These are phyloP conservation scores for Cynaeus angustus DNA, from an alignment of 2,888 invertebrate species.

Conservation along the genomic window DNA sequence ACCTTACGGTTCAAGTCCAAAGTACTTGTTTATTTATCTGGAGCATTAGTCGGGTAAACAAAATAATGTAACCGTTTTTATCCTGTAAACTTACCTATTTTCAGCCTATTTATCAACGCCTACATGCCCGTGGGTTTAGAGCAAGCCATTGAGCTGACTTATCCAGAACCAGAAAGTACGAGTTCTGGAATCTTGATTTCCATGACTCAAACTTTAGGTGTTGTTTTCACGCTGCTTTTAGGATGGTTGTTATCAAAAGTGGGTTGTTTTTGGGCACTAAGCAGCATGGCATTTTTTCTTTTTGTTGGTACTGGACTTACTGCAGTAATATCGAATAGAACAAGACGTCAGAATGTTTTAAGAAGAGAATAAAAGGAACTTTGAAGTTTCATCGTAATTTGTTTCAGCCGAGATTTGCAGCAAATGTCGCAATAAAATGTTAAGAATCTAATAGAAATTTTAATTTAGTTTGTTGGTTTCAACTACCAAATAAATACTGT, in stretches of 20 bases:
- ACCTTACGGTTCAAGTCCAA: constrained; percentile 51
- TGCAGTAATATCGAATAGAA: constrained; percentile 56
- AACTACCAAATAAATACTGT: too few relatives aligned
- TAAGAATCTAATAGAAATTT: too few relatives aligned
- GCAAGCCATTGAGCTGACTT: constrained; percentile 59
- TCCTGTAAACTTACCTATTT: constrained; percentile 22
- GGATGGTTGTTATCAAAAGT: constrained; percentile 55
- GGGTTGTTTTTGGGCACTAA: constrained; percentile 60
- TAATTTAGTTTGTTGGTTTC: too few relatives aligned
- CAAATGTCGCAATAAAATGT: too few relatives aligned
- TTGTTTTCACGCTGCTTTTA: constrained; percentile 52
- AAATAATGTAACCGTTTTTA: constrained; percentile 6
- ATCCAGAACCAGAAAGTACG: constrained; percentile 58
- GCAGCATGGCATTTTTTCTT: constrained; percentile 54
- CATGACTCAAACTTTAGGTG: constrained; percentile 56
- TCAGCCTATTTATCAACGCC: constrained; percentile 56
- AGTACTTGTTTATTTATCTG: constrained; percentile 51
- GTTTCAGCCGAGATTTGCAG: too few relatives aligned
- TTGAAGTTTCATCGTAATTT: neutral
- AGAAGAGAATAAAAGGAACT: constrained; percentile 19
- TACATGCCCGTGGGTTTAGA: constrained; percentile 60
- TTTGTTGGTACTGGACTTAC: constrained; percentile 59
- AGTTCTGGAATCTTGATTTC: constrained; percentile 57
- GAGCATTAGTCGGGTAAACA: constrained; percentile 51
- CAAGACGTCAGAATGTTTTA: constrained; percentile 58